A percentile compares a stretch with the other conserved stretches of the same genome.
These are phyloP conservation scores for Hylomyscus alleni DNA, from an alignment of 2,797 vertebrate genomes.

Conservation along the genomic window DNA sequence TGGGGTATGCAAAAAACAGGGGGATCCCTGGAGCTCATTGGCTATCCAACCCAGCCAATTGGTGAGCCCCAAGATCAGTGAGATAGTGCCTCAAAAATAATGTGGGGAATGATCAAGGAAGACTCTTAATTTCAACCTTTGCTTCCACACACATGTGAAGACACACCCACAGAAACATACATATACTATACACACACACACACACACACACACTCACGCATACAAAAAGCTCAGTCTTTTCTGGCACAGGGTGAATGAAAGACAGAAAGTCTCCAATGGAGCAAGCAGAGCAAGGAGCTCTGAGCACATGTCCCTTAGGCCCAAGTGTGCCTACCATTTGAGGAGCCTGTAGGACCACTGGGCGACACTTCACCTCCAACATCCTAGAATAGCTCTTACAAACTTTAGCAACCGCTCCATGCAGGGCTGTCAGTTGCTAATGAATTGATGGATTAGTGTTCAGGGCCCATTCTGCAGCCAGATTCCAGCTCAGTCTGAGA, in stretches of 20 bases:
- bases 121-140: neutral
- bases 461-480: slow-evolving; percentile 51
- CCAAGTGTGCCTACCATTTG: neutral
- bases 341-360: neutral
- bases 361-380: too few species aligned
- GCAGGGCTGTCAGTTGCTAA: slow-evolving; percentile 49
- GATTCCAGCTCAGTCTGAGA: slow-evolving; percentile 6
- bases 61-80: neutral
- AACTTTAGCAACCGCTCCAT: neutral
- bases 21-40: neutral
- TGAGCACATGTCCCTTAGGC: neutral
- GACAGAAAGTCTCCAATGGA: neutral
- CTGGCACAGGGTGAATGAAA: accelerated
- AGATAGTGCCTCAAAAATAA: neutral
- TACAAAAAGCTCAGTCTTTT: neutral
- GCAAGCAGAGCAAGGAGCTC: neutral
- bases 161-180: neutral
- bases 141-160: neutral
- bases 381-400: neutral
- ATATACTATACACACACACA: neutral
- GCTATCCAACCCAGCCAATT: neutral
- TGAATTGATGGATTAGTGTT: slow-evolving; percentile 66
- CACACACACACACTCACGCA: neutral
- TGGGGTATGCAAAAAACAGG: neutral
- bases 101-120: neutral